These are phyloP conservation scores for Spea bombifrons DNA, from an alignment of 2,113 vertebrate genomes.

Conservation along the genomic window DNA sequence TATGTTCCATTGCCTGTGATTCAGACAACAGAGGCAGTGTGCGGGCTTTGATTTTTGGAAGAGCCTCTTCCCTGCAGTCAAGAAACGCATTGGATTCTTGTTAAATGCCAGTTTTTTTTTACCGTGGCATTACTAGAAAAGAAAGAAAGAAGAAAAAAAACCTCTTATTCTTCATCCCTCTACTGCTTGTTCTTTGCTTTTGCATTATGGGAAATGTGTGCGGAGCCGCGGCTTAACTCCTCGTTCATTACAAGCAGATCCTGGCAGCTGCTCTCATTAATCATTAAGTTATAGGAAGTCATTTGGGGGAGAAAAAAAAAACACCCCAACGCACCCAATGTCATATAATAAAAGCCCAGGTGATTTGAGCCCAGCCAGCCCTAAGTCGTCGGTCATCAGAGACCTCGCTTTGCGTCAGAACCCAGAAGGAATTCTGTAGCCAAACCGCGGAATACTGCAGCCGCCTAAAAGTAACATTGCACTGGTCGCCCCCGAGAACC, in stretches of 20 bases:
- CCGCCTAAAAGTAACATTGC: too few species aligned
- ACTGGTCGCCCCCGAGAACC: too few species aligned
- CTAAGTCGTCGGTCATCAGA: too few species aligned
- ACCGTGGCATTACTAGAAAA: neutral
- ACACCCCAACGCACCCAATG: too few species aligned
- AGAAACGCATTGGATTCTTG: neutral
- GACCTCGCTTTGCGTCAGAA: too few species aligned
- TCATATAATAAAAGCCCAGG: too few species aligned
- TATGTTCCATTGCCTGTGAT: slow-evolving; percentile 28
- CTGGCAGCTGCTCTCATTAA: too few species aligned
- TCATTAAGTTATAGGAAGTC: too few species aligned
- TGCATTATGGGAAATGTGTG: neutral
- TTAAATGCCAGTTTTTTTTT: slow-evolving; percentile 2
- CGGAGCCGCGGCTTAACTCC: neutral
- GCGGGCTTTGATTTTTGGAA: slow-evolving; percentile 38
- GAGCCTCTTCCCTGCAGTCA: slow-evolving; percentile 31
- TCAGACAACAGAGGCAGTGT: slow-evolving; percentile 29
- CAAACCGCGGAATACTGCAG: too few species aligned
- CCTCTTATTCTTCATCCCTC: neutral
- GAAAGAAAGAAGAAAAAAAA: neutral
- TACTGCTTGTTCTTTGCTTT: neutral
- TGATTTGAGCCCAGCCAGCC: too few species aligned
- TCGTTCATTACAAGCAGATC: neutral
- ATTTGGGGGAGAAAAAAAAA: too few species aligned
- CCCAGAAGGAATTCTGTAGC: too few species aligned